A percentile compares a stretch with the other conserved stretches of the same genome.
Evolutionary conservation across 2,113 vertebrate genomes (phyloP).

Genomic region (Macaca fascicularis): T2T-MFA8v1.1 NC_088380.1:9950001-9950500

Average conservation of each 20-base stretch:
- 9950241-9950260: background rate
- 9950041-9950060: background rate
- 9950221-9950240: background rate
- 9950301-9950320: background rate
- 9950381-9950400: accelerated
- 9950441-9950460: background rate
- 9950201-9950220: background rate
- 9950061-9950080: too few species aligned
- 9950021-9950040: background rate
- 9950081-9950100: background rate
- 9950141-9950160: background rate
- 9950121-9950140: background rate
- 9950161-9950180: background rate
- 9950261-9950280: background rate
- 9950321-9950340: background rate
- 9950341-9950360: too few species aligned
- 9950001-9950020: background rate
- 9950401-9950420: accelerated
- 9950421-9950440: accelerated
- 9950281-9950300: background rate
- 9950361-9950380: background rate
- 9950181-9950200: background rate
- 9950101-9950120: accelerated
- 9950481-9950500: background rate
- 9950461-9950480: accelerated